A percentile compares a stretch with the other conserved stretches of the same genome.
Evolutionary conservation across 2,888 invertebrate genomes (phyloP).

Genomic region (Tipula lateralis): DNA sequence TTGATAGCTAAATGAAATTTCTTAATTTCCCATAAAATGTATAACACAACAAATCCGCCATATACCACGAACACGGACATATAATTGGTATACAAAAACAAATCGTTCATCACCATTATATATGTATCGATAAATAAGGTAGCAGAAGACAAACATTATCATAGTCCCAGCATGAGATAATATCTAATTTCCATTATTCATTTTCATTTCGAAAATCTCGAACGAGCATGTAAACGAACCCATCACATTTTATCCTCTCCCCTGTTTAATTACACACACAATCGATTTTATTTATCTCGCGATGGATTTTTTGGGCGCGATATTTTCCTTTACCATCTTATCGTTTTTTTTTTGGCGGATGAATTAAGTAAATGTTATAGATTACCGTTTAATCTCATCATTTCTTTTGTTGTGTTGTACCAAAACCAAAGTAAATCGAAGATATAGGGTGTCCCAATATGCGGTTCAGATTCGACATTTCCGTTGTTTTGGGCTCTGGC

Average conservation of each 20-base stretch:
- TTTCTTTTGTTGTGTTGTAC: neutral
- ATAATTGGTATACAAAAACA: neutral
- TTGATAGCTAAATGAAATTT: neutral
- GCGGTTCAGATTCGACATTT: too few species aligned
- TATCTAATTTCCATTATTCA: neutral
- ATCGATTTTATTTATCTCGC: conserved; percentile 11
- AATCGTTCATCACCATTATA: neutral
- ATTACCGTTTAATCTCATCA: neutral
- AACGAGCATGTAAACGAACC: neutral
- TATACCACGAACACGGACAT: neutral
- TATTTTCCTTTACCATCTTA: neutral
- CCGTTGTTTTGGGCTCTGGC: too few species aligned
- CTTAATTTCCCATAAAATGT: too few species aligned
- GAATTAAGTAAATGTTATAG: neutral
- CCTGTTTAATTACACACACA: neutral
- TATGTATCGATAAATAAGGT: neutral
- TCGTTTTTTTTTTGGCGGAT: neutral
- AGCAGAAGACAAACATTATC: neutral
- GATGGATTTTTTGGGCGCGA: neutral
- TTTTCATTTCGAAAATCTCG: neutral
- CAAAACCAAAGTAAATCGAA: too few species aligned
- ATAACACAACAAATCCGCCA: neutral
- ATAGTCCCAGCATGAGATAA: neutral
- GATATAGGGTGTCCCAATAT: too few species aligned
- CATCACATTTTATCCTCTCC: conserved; percentile 11